Evolutionary conservation across 2,888 invertebrate species (phyloP).

Genomic region (Mythimna pallens): DNA sequence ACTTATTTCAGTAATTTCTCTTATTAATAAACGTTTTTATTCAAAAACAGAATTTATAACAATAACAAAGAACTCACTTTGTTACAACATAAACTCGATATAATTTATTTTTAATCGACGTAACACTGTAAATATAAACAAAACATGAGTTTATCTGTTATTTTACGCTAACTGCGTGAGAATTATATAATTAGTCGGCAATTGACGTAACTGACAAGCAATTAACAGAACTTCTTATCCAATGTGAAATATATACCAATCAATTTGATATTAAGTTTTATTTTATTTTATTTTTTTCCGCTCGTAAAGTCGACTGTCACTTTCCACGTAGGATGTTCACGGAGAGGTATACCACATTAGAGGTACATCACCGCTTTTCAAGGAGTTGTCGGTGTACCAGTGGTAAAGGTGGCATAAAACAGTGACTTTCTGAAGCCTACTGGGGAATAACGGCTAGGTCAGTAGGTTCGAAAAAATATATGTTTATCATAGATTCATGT

Average conservation of each 20-base stretch:
- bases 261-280: slow-evolving; percentile 8
- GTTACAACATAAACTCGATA: neutral
- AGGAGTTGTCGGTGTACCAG: no score
- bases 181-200: slow-evolving; percentile 17
- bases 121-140: slow-evolving; percentile 23
- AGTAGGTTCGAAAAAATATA: no score
- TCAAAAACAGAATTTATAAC: neutral
- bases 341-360: no score
- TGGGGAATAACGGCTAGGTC: no score
- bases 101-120: slow-evolving; percentile 13
- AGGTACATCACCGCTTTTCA: no score
- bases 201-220: slow-evolving; percentile 40
- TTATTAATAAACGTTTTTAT: neutral
- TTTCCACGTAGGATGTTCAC: neutral
- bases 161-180: slow-evolving; percentile 19
- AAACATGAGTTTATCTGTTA: slow-evolving; percentile 24
- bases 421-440: no score
- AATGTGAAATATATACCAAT: slow-evolving; percentile 34
- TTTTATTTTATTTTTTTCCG: no score
- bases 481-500: no score
- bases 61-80: neutral
- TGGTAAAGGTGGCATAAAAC: no score
- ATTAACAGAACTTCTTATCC: slow-evolving; percentile 40
- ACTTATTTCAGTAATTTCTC: neutral
- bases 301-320: slow-evolving; percentile 1